Conservation (phyloP, 64 coral and sea anemone species). For the Actinia tenebrosa region DNA sequence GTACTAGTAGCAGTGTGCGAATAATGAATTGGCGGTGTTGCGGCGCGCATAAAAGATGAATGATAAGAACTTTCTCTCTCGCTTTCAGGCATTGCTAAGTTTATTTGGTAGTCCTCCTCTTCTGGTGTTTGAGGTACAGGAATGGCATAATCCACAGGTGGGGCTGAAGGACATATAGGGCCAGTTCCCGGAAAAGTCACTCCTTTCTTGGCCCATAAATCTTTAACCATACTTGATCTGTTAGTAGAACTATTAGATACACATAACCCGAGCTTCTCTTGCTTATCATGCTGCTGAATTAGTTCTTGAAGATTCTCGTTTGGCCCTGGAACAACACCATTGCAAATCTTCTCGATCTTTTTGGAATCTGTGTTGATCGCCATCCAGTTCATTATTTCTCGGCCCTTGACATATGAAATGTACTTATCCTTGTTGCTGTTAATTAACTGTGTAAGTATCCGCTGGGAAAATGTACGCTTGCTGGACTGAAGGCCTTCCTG, state of each 20-base stretch:
- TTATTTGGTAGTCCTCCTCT: conserved; percentile 32
- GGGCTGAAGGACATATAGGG: conserved; percentile 3
- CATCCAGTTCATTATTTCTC: conserved; percentile 50
- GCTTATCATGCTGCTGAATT: conserved; percentile 24
- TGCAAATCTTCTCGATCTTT: conserved; percentile 31
- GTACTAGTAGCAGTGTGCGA: too few relatives aligned
- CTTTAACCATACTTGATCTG: conserved; percentile 24
- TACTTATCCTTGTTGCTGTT: too few relatives aligned
- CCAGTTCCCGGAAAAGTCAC: conserved; percentile 32
- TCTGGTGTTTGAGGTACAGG: conserved; percentile 45
- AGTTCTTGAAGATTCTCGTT: conserved; percentile 37
- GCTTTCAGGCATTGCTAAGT: conserved; percentile 24
- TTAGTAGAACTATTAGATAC: not conserved
- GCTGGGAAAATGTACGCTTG: too few relatives aligned
- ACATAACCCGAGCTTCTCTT: not conserved
- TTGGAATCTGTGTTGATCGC: conserved; percentile 43
- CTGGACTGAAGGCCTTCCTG: conserved; percentile 18
- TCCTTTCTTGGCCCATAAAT: conserved; percentile 37
- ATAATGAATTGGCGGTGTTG: too few relatives aligned
- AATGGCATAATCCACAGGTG: not conserved
- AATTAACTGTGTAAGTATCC: too few relatives aligned
- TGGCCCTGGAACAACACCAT: conserved; percentile 1
- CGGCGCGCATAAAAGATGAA: too few relatives aligned
- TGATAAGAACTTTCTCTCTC: not conserved
- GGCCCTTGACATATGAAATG: too few relatives aligned